phyloP scores from a whole-genome alignment of 1,140 invertebrate species.

The Rhynchophorus ferrugineus region DNA sequence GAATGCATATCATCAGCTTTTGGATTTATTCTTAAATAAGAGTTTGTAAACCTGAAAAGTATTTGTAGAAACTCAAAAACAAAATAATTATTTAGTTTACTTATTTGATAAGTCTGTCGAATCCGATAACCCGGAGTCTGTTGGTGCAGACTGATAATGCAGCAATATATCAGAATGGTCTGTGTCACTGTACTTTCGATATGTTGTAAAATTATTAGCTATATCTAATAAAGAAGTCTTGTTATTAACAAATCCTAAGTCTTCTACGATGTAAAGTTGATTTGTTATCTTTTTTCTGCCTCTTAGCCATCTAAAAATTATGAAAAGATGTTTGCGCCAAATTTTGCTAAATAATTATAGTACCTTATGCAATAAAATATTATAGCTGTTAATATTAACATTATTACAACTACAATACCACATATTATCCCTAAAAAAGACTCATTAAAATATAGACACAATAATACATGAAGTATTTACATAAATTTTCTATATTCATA shows the following conservation, averaged over 20 bases:
- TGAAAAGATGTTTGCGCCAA: neutral
- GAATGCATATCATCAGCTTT: conserved; percentile 5
- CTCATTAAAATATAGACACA: too few relatives aligned
- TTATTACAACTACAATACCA: neutral
- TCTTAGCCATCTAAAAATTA: neutral
- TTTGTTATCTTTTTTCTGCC: neutral
- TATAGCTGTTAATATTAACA: neutral
- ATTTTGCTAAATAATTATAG: neutral
- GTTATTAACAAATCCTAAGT: neutral
- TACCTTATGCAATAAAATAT: neutral
- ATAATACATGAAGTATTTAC: too few relatives aligned
- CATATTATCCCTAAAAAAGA: neutral
- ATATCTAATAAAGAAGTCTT: neutral
- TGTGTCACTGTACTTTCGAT: neutral
- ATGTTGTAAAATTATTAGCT: neutral
- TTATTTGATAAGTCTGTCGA: conserved; percentile 11
- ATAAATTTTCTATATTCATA: too few relatives aligned
- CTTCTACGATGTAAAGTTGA: neutral
- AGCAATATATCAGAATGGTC: neutral
- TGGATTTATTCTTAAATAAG: conserved; percentile 8
- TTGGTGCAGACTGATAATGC: neutral
- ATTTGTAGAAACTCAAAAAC: neutral
- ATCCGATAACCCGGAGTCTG: conserved; percentile 2
- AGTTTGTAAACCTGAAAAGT: conserved; percentile 9
- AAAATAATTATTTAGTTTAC: neutral